Evolutionary conservation across 2,797 vertebrate species (phyloP).

Genomic region (Trichosurus vulpecula): DNA sequence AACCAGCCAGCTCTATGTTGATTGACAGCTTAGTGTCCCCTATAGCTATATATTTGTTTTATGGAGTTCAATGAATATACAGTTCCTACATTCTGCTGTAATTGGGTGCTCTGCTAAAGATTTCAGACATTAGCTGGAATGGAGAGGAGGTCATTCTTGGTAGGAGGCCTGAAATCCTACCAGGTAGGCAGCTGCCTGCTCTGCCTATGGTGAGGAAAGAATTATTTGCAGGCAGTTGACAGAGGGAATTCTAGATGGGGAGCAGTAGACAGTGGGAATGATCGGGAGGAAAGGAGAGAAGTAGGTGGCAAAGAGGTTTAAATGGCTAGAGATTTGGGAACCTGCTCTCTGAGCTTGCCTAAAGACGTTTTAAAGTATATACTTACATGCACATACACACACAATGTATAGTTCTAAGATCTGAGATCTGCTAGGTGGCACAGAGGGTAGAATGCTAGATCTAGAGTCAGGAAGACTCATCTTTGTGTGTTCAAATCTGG

Average conservation of each 20-base stretch:
- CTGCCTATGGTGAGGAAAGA: neutral
- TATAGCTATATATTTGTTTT: neutral
- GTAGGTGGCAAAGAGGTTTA: neutral
- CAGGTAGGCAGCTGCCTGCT: neutral
- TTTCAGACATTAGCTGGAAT: neutral
- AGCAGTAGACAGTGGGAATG: neutral
- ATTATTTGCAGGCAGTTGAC: neutral
- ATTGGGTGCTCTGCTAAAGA: neutral
- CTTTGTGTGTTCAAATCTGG: neutral
- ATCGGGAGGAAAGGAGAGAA: neutral
- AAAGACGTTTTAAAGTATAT: neutral
- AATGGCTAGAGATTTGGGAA: neutral
- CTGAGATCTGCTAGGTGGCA: neutral
- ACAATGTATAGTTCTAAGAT: neutral
- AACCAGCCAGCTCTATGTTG: neutral
- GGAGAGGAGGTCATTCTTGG: neutral
- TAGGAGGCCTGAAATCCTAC: neutral
- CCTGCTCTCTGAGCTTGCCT: too few relatives aligned
- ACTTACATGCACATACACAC: neutral
- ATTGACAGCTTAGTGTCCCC: neutral
- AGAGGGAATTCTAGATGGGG: neutral
- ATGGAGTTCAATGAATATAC: neutral
- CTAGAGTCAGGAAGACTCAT: neutral
- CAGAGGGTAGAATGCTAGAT: neutral
- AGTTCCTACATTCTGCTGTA: neutral